Evolutionary conservation across 2,888 invertebrate species (phyloP).

Genomic region (Orchesellides sinensis): DNA sequence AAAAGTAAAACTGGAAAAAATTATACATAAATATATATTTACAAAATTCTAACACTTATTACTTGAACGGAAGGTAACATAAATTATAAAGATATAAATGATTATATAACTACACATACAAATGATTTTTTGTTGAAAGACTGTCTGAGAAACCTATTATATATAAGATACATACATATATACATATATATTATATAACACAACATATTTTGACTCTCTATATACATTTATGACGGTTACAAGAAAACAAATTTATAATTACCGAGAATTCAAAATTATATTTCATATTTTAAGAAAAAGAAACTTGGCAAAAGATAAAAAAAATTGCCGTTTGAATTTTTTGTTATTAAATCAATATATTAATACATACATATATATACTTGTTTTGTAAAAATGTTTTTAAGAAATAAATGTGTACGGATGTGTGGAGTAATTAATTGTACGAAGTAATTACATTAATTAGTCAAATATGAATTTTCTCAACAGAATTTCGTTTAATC

Average conservation of each 20-base stretch:
- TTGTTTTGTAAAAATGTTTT: constrained; percentile 38
- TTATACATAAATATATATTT: background rate
- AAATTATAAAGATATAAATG: constrained; percentile 5
- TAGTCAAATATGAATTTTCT: too few relatives aligned
- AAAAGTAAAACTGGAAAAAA: too few relatives aligned
- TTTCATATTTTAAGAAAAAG: constrained; percentile 42
- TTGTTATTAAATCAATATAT: background rate
- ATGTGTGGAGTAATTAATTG: too few relatives aligned
- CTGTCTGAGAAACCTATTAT: constrained; percentile 54
- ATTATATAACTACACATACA: background rate
- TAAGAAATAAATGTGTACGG: constrained; percentile 40
- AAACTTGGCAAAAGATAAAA: background rate
- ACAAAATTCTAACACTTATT: background rate
- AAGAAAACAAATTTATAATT: constrained; percentile 8
- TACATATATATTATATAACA: constrained; percentile 29
- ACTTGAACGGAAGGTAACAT: constrained; percentile 7
- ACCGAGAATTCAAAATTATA: constrained; percentile 54
- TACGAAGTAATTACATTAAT: too few relatives aligned
- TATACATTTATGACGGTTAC: constrained; percentile 38
- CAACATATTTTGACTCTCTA: constrained; percentile 58
- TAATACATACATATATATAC: background rate
- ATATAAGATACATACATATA: constrained; percentile 13
- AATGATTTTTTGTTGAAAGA: constrained; percentile 51
- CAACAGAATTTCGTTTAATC: too few relatives aligned
- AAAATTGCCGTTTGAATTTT: background rate